phyloP scores from a whole-genome alignment of 2,888 invertebrate species.

The Carterocephalus palaemon region DNA sequence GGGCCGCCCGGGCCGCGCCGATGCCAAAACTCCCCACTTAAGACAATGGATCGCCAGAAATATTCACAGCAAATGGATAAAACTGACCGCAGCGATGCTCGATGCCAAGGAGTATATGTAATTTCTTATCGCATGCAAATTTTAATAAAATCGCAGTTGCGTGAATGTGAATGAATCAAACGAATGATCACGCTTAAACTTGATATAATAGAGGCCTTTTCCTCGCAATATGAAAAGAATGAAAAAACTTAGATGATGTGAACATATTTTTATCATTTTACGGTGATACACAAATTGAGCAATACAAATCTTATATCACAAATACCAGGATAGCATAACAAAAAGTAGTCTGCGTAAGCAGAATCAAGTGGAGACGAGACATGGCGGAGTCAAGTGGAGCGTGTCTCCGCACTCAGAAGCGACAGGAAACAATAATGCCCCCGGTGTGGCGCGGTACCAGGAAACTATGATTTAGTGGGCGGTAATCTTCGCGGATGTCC shows the following conservation, averaged over 20 bases:
- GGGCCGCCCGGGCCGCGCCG: conserved; percentile 41
- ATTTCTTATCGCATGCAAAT: conserved; percentile 7
- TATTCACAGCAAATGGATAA: conserved; percentile 17
- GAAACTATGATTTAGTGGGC: conserved; percentile 69
- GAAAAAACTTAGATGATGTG: no score
- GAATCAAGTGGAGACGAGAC: not conserved
- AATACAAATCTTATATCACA: no score
- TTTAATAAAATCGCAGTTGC: not conserved
- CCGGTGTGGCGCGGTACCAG: conserved; percentile 47
- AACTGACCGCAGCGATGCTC: conserved; percentile 17
- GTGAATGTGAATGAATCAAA: no score
- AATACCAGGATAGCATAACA: not conserved
- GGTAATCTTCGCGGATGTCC: conserved; percentile 41
- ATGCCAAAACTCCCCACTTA: conserved; percentile 41
- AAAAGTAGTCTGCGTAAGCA: no score
- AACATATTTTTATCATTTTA: no score
- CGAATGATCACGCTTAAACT: no score
- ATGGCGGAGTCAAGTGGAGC: conserved; percentile 43
- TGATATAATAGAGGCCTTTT: no score
- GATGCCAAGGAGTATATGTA: conserved; percentile 15
- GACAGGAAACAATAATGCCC: conserved; percentile 76
- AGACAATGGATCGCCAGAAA: conserved; percentile 36
- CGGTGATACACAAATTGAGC: no score
- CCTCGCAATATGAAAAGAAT: no score
- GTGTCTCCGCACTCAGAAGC: conserved; percentile 52